Evolutionary conservation across 2,797 vertebrate genomes (phyloP).

Genomic region (Gymnocypris eckloni): DNA sequence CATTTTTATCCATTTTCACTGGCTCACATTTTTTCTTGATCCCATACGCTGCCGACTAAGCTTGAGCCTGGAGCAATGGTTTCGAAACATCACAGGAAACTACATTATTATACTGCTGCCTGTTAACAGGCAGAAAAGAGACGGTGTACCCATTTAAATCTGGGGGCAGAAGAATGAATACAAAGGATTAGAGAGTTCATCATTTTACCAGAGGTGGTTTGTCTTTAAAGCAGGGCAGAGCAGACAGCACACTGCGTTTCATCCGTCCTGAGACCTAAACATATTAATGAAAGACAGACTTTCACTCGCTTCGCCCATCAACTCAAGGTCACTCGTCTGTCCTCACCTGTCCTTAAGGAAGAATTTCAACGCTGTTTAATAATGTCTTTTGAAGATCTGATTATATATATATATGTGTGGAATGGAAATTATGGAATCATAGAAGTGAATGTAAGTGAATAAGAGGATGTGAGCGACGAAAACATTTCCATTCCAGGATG

Average conservation of each 20-base stretch:
- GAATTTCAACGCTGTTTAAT: background rate
- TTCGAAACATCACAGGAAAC: slow-evolving; percentile 82
- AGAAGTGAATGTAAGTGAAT: background rate
- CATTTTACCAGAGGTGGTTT: slow-evolving; percentile 63
- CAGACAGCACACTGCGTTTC: slow-evolving; percentile 37
- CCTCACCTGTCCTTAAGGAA: slow-evolving; percentile 48
- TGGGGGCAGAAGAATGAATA: slow-evolving; percentile 68
- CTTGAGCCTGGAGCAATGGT: slow-evolving; percentile 80
- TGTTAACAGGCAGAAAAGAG: slow-evolving; percentile 77
- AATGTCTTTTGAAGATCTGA: background rate
- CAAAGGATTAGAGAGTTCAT: slow-evolving; percentile 70
- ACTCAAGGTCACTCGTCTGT: slow-evolving; percentile 66
- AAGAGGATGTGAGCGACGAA: background rate
- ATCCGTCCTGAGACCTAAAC: slow-evolving; percentile 61
- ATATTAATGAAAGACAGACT: slow-evolving; percentile 65
- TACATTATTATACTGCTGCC: slow-evolving; percentile 79
- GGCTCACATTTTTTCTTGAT: slow-evolving; percentile 69
- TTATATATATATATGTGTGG: background rate
- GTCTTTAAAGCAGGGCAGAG: slow-evolving; percentile 51
- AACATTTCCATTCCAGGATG: background rate
- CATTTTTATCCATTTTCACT: slow-evolving; percentile 80
- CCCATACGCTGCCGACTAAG: slow-evolving; percentile 77
- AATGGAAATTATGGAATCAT: background rate
- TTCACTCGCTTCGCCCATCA: slow-evolving; percentile 52
- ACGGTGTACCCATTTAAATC: slow-evolving; percentile 75